phyloP scores from a whole-genome alignment of 1,140 invertebrate species.

The Diorhabda carinulata region DNA sequence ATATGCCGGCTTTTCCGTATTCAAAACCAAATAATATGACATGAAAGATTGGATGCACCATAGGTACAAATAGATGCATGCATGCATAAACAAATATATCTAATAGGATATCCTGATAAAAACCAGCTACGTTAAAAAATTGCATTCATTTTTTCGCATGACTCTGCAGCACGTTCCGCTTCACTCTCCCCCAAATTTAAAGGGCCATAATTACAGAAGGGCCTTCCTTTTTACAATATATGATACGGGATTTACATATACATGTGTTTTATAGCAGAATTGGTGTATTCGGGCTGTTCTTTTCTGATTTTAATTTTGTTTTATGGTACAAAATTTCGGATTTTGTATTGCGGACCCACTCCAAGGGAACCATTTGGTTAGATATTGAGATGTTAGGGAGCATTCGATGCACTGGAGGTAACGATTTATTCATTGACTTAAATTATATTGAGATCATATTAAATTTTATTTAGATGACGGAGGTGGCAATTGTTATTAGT shows the following conservation, averaged over 20 bases:
- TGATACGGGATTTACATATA: constrained; percentile 47
- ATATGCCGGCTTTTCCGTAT: too few relatives aligned
- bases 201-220: constrained; percentile 37
- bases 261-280: constrained; percentile 46
- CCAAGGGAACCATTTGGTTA: constrained; percentile 19
- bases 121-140: too few relatives aligned
- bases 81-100: too few relatives aligned
- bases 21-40: too few relatives aligned
- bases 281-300: constrained; percentile 38
- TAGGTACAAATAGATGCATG: too few relatives aligned
- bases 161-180: background rate
- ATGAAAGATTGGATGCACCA: too few relatives aligned
- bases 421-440: too few relatives aligned
- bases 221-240: constrained; percentile 42
- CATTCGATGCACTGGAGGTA: too few relatives aligned
- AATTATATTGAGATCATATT: too few relatives aligned
- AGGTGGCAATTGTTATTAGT: too few relatives aligned
- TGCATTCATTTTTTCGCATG: background rate
- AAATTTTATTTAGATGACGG: too few relatives aligned
- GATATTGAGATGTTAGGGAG: constrained; percentile 11
- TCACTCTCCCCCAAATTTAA: constrained; percentile 13
- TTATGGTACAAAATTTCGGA: constrained; percentile 34
- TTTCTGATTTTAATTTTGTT: constrained; percentile 43
- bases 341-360: constrained; percentile 13
- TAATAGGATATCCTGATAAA: too few relatives aligned